Evolutionary conservation across 2,797 vertebrate genomes (phyloP), one percentile per base, ranked within the genome.

Genomic region (Onychomys leucogaster): DNA sequence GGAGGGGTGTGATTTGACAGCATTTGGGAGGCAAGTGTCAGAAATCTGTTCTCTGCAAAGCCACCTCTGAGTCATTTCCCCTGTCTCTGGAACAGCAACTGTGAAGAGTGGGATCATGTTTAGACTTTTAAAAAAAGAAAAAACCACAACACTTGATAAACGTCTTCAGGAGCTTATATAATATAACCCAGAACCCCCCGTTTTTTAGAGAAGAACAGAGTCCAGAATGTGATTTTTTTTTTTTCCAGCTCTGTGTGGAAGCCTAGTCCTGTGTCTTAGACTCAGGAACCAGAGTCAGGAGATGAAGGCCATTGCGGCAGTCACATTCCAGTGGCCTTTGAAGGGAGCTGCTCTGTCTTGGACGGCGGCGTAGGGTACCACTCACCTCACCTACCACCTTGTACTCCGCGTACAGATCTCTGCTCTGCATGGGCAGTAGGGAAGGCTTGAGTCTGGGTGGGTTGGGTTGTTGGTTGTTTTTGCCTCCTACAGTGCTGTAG

Each of bases 31-130:
- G 83, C 82, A 96, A 82, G 91, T 83, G 13, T 85, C 19, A 49
- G 92, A 96, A 96, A 95, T 97, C 88, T 95, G 97, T 97, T 95
- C 83, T 84, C 3, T 34, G 17, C 14, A 25, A 96, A 90, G 94
- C 10, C 6, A 86, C 93, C 88, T 92, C 95, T 94, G 97, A 97
- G 90, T 98, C 98, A 98, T 55, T 34, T 2, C 94, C 17, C 46
- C 91, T 97, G 92, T 81, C 97, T 98, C 98, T 94, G 97, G 97
- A 96, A n/a, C 37, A 41, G 41, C 94, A 88, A 97, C 6, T 97
- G 98, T 97, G 96, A 98, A 97, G 95, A 23, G 43, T 65, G n/a
- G 88, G 80, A 89, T 46, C 17, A 76, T 93, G 95, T 96, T 97
- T 97, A 98, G 90, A 69, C 92, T 90, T 46, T 67, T 52, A 2